Base-by-base conservation (phyloP, 2,797 vertebrate genomes). In the Helostoma temminkii region DNA sequence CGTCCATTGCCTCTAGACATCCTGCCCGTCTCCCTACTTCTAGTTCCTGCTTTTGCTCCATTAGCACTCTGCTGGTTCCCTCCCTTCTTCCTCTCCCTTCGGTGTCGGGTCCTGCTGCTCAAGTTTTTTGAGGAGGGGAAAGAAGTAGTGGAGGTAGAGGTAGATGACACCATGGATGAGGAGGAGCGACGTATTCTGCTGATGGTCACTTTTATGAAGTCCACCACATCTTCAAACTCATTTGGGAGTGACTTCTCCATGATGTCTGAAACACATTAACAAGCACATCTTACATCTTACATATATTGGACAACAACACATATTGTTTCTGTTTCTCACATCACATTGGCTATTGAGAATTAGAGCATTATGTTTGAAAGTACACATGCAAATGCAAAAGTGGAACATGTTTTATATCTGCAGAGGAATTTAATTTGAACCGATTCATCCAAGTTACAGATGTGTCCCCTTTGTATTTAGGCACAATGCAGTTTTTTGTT, bases 181-280 rank as follows among this genome's bases (percentile, higher is more conserved):
- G 95, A 91, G 2, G 96, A 96, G 71, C 94, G 94, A 55, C 92
- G 95, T 82, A 95, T 89, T 91, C 95, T 95, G 61, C 94, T 94
- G 85, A 97, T 93, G 81, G 96, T 95, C 87, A 93, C 94, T 92
- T 95, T 94, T 91, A 96, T 95, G 84, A 97, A 96, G 84, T 96
- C 95, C 92, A 96, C 91, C 71, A 95, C 91, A 19, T 96, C 93
- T 71, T 95, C 93, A 65, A 94, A 93, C 74, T 95, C 93, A 59
- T 92, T 91, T 5, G 91, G 93, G 64, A 94, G 91, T 59, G 90
- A 88, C 74, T 94, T 94, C 71, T 93, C 89, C 89, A 93, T 94
- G 77, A 77, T 87, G 88, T 95, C 97, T 98, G 94, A 65, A 84
- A 87, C 46, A 57, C 48, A 85, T 63, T 16, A 56, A 50, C 41